These are phyloP conservation scores for Actinernus sp. DNA, from an alignment of 92 coral and sea anemone species.

Conservation along the genomic window DNA sequence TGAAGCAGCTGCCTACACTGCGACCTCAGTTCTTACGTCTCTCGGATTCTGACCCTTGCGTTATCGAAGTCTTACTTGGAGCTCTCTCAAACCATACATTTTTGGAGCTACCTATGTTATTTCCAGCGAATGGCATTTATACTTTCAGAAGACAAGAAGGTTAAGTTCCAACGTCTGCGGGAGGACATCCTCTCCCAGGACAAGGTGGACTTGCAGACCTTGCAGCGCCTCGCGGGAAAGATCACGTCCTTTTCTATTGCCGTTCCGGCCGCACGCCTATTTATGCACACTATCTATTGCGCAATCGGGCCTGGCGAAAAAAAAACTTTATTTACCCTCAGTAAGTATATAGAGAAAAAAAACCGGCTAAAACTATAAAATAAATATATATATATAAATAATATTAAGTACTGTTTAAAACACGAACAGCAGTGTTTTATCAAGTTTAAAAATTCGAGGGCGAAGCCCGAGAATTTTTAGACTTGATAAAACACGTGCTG, in stretches of 20 bases:
- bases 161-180: constrained; percentile 43
- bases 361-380: too few species aligned
- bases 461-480: too few species aligned
- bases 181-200: constrained; percentile 34
- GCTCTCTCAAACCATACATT: constrained; percentile 40
- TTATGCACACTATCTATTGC: constrained; percentile 33
- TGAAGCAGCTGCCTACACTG: constrained; percentile 46
- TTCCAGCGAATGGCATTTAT: constrained; percentile 50
- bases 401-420: too few species aligned
- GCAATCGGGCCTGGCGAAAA: constrained; percentile 32
- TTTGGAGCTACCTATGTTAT: constrained; percentile 47
- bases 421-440: too few species aligned
- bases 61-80: constrained; percentile 30
- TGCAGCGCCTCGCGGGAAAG: constrained; percentile 66
- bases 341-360: too few species aligned
- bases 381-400: too few species aligned
- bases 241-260: constrained; percentile 68
- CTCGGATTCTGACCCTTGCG: constrained; percentile 23
- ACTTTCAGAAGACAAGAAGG: constrained; percentile 55
- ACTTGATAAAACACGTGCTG: too few species aligned
- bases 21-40: constrained; percentile 24
- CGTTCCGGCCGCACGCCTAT: constrained; percentile 54
- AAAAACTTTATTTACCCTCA: too few species aligned
- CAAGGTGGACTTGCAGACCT: constrained; percentile 10
- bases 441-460: too few species aligned